These are phyloP conservation scores for Mellilla xanthometata DNA, from an alignment of 2,888 invertebrate genomes.

Conservation along the genomic window DNA sequence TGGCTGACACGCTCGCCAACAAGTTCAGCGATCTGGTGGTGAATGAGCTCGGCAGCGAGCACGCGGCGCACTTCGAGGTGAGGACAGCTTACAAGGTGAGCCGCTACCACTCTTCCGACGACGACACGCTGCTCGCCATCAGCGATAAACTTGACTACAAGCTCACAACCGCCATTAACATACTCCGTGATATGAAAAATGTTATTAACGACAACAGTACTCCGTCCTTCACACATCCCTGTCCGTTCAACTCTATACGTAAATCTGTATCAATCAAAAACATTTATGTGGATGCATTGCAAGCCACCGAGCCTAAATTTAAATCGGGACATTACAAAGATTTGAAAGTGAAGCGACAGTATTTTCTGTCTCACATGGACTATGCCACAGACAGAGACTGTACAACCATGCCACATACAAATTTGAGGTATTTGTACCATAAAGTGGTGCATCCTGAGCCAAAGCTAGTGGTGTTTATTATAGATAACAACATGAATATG, in stretches of 20 bases:
- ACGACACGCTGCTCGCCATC: conserved; percentile 56
- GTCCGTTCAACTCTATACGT: conserved; percentile 74
- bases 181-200: conserved; percentile 67
- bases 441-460: conserved; percentile 73
- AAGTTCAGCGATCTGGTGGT: conserved; percentile 67
- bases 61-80: conserved; percentile 65
- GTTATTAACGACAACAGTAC: conserved; percentile 58
- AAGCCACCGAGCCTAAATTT: conserved; percentile 49
- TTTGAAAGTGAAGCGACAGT: conserved; percentile 75
- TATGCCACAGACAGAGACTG: conserved; percentile 75
- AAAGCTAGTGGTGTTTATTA: conserved; percentile 87
- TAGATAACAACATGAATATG: conserved; percentile 88
- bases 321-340: conserved; percentile 67
- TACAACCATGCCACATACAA: conserved; percentile 64
- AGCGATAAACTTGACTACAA: conserved; percentile 67
- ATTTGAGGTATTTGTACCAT: conserved; percentile 72
- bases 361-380: conserved; percentile 69
- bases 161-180: conserved; percentile 62
- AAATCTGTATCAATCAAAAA: conserved; percentile 72
- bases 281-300: conserved; percentile 50
- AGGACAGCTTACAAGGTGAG: conserved; percentile 65
- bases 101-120: conserved; percentile 58
- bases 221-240: conserved; percentile 76
- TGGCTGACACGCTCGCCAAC: conserved; percentile 59
- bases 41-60: conserved; percentile 71